Percentiles rank a stretch among this genome's conserved stretches.
Evolutionary conservation across 2,888 invertebrate genomes (phyloP).

Genomic region (Pterobdella sp.): DNA sequence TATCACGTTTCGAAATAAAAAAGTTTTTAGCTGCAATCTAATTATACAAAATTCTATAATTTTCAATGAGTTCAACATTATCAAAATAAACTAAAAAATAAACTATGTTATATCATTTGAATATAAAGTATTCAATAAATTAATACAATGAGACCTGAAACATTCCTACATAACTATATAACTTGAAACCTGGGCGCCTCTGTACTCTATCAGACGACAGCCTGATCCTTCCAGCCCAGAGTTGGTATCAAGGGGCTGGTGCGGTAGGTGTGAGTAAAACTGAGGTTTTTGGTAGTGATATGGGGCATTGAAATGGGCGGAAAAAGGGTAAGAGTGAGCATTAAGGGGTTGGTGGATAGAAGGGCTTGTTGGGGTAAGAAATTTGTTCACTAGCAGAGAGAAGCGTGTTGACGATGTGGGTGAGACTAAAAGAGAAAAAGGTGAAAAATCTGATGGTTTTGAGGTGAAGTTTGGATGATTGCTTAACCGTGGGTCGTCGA

Average conservation of each 20-base stretch:
- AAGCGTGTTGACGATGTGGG: slow-evolving; percentile 10
- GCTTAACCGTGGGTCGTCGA: background rate
- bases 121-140: too few relatives aligned
- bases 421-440: slow-evolving; percentile 2
- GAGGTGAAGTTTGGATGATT: background rate
- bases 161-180: background rate
- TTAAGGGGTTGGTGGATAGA: slow-evolving; percentile 7
- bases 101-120: too few relatives aligned
- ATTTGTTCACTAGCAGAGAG: slow-evolving; percentile 2
- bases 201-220: slow-evolving; percentile 84
- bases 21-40: too few relatives aligned
- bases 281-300: background rate
- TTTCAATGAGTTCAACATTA: too few relatives aligned
- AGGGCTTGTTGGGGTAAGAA: slow-evolving; percentile 1
- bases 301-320: background rate
- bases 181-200: slow-evolving; percentile 78
- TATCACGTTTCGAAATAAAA: too few relatives aligned
- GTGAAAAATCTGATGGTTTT: background rate
- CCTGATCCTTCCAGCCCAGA: slow-evolving; percentile 35
- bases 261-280: slow-evolving; percentile 16
- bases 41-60: too few relatives aligned
- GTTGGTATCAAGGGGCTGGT: slow-evolving; percentile 14
- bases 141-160: background rate
- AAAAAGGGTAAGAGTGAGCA: slow-evolving; percentile 9
- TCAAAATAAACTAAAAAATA: too few relatives aligned